Conservation (phyloP, 2,888 invertebrate genomes). For the Andrena bucephala region DNA sequence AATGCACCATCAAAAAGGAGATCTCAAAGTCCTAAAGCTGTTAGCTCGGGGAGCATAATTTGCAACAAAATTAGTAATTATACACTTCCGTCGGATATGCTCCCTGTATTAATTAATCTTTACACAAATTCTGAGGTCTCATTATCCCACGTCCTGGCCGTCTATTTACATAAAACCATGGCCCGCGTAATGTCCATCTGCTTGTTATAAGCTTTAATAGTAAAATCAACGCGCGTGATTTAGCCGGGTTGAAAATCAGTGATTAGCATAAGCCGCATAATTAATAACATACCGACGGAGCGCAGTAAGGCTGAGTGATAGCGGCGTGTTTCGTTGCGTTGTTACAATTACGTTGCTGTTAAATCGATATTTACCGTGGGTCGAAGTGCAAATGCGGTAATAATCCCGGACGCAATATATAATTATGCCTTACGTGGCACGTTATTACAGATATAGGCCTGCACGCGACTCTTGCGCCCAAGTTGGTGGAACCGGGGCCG, state of each 20-base stretch:
- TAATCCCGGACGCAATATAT: conserved; percentile 68
- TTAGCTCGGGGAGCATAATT: background rate
- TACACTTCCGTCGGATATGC: background rate
- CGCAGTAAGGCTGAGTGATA: background rate
- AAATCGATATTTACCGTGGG: conserved; percentile 66
- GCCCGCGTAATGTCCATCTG: background rate
- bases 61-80: background rate
- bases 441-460: conserved; percentile 73
- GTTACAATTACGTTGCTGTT: conserved; percentile 47
- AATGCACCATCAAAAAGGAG: background rate
- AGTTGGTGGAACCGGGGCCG: conserved; percentile 23
- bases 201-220: background rate
- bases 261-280: background rate
- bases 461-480: conserved; percentile 62
- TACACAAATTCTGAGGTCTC: background rate
- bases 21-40: background rate
- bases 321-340: background rate
- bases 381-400: conserved; percentile 69
- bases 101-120: background rate
- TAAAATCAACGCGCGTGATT: background rate
- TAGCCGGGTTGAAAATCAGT: background rate
- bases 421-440: conserved; percentile 76
- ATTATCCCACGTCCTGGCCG: too few species aligned
- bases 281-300: background rate
- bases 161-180: background rate